Evolutionary conservation across 2,797 vertebrate genomes (phyloP), one percentile per base, ranked within the genome.

Genomic region (Oreochromis mossambicus): DNA sequence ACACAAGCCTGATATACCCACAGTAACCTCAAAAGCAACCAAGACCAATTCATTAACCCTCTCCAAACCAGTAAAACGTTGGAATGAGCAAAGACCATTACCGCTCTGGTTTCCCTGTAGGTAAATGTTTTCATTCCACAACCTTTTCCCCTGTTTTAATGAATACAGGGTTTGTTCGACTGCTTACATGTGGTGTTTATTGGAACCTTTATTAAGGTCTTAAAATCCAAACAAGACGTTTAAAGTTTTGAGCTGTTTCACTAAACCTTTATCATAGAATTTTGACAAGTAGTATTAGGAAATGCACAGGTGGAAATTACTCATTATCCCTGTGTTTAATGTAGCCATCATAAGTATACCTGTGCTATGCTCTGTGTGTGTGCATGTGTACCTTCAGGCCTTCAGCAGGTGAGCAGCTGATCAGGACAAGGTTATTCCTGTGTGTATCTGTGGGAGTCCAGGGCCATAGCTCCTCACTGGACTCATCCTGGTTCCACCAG

Each of bases 391-490:
- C 98, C 97, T 97, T 97, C 76, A 98, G 93, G 86, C 95, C 97
- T 81, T 96, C 97, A 83, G 97, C 91, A 79, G 95, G 93, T 32
- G 95, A 95, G 92, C 96, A 97, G 92, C 95, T 91, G 82, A 99
- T 94, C 1, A 99, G 94, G 77, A 98, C 94, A 84, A 99, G 88
- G 95, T 99, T 99, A 94, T 96, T 96, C 95, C 95, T 95, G 85
- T 97, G 95, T 12, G 92, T 94, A 79, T 97, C 95, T 86, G 95
- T 95, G 4, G 97, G 97, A 86, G 96, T 95, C 98, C 98, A 98
- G 88, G 97, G 97, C 97, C 97, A 97, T 77, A 93, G 93, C 89
- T 96, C 97, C 55, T 97, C 96, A 2, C 87, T 78, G 3, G 89
- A 26, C 81, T 87, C 95, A 4, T 93, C 85, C 84, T 94, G 87